These are phyloP conservation scores for Menura novaehollandiae DNA, from an alignment of 2,113 vertebrate genomes.

Conservation along the genomic window DNA sequence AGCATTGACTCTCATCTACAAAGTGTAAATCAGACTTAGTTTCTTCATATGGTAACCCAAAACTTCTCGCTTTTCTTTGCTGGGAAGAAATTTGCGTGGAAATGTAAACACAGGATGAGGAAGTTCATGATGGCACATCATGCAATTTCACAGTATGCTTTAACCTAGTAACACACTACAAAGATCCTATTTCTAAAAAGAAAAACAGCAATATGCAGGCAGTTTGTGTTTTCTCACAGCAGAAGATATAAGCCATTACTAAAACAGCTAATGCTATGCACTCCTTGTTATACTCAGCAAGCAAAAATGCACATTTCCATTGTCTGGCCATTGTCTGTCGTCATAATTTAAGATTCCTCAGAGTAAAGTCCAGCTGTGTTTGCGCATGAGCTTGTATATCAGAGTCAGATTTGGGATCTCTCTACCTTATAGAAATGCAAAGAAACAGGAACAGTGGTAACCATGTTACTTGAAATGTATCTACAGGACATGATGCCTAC, in stretches of 20 bases:
- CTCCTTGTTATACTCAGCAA: neutral
- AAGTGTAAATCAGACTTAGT: neutral
- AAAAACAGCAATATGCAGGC: neutral
- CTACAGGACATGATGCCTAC: neutral
- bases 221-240: neutral
- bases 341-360: neutral
- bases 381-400: neutral
- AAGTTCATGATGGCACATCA: neutral
- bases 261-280: neutral
- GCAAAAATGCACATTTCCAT: neutral
- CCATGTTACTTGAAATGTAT: neutral
- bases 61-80: conserved; percentile 23
- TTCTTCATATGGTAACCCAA: neutral
- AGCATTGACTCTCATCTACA: neutral
- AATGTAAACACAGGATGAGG: conserved; percentile 37
- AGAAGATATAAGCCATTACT: neutral
- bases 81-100: conserved; percentile 15
- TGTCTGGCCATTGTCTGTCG: neutral
- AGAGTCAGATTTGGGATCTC: neutral
- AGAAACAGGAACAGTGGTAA: neutral
- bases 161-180: neutral
- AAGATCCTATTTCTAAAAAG: neutral
- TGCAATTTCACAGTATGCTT: neutral
- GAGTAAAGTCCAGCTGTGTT: neutral
- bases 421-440: neutral